phyloP scores from a whole-genome alignment of 2,888 invertebrate genomes.

The Ichneumoninae sp. region DNA sequence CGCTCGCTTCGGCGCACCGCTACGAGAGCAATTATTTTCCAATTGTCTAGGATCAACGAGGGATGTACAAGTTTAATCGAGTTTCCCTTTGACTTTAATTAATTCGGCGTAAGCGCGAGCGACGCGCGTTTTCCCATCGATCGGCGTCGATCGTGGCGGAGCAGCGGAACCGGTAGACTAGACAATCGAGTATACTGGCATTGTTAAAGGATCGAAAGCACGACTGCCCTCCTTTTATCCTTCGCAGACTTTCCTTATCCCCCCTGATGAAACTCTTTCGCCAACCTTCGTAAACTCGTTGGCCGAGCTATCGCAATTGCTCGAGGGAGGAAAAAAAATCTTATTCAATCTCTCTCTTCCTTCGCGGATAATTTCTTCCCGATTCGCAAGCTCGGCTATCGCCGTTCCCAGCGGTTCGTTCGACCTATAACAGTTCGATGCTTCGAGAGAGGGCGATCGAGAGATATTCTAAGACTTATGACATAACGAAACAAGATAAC shows the following conservation, averaged over 20 bases:
- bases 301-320: conserved; percentile 40
- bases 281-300: conserved; percentile 54
- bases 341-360: conserved; percentile 23
- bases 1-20: background rate
- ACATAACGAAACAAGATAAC: conserved; percentile 10
- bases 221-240: conserved; percentile 54
- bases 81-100: conserved; percentile 65
- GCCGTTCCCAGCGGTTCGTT: conserved; percentile 4
- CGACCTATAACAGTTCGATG: conserved; percentile 17
- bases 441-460: background rate
- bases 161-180: conserved; percentile 14
- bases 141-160: conserved; percentile 32
- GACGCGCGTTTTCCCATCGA: conserved; percentile 55
- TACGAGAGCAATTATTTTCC: conserved; percentile 53
- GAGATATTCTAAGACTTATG: background rate
- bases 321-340: conserved; percentile 56
- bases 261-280: conserved; percentile 51
- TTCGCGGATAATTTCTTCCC: conserved; percentile 46
- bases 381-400: conserved; percentile 21
- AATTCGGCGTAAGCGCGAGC: conserved; percentile 61
- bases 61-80: conserved; percentile 66
- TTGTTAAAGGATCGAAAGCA: conserved; percentile 60
- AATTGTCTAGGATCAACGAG: conserved; percentile 64
- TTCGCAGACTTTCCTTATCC: conserved; percentile 46
- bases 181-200: conserved; percentile 42